Evolutionary conservation across 2,888 invertebrate species (phyloP).

Genomic region (Spilosoma lubricipeda): DNA sequence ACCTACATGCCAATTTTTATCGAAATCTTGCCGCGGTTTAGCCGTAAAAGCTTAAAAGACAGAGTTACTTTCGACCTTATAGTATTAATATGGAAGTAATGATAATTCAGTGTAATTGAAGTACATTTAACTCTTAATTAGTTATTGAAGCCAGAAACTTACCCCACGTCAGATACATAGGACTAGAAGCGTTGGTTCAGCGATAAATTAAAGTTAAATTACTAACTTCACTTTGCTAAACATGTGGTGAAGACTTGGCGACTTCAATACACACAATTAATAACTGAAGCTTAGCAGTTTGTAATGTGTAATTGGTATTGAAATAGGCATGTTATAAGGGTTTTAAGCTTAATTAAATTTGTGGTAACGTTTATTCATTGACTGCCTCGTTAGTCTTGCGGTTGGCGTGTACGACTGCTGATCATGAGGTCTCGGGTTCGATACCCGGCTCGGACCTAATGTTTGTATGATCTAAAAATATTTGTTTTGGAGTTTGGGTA

Average conservation of each 20-base stretch:
- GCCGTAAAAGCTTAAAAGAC: too few relatives aligned
- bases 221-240: conserved; percentile 55
- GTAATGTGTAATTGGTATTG: conserved; percentile 44
- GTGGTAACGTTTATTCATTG: not conserved
- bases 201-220: conserved; percentile 71
- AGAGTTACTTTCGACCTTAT: too few relatives aligned
- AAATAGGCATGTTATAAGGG: conserved; percentile 22
- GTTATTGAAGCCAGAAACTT: conserved; percentile 25
- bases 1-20: too few relatives aligned
- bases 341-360: not conserved
- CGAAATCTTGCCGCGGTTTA: too few relatives aligned
- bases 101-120: not conserved
- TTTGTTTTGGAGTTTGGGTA: too few relatives aligned
- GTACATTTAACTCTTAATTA: not conserved
- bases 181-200: conserved; percentile 44
- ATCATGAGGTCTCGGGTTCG: too few relatives aligned
- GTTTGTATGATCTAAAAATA: too few relatives aligned
- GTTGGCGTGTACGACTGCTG: too few relatives aligned
- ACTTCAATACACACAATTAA: conserved; percentile 33
- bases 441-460: too few relatives aligned
- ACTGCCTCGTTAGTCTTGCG: too few relatives aligned
- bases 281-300: conserved; percentile 37
- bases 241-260: conserved; percentile 28
- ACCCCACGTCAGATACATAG: conserved; percentile 53
- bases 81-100: too few relatives aligned